phyloP scores from a whole-genome alignment of 2,888 invertebrate genomes.

The Caenorhabditis drosophilae region DNA sequence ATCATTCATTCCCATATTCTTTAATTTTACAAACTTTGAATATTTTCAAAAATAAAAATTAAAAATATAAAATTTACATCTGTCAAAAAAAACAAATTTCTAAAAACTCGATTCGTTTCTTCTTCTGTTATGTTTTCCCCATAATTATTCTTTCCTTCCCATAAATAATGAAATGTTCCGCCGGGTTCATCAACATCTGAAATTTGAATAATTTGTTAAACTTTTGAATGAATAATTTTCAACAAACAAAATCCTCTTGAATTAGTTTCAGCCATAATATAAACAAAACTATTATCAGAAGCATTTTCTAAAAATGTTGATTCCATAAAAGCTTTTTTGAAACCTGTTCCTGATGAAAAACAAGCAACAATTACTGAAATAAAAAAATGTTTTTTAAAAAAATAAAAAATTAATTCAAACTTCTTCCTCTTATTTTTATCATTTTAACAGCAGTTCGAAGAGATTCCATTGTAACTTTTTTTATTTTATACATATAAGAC shows the following conservation, averaged over 20 bases:
- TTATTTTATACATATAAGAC: conserved; percentile 18
- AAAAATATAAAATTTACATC: conserved; percentile 17
- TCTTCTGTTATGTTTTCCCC: background rate
- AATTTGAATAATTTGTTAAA: background rate
- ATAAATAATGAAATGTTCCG: conserved; percentile 20
- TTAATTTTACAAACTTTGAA: background rate
- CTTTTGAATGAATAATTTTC: background rate
- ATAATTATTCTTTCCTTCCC: conserved; percentile 9
- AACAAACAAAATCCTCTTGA: conserved; percentile 29
- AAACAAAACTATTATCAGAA: conserved; percentile 41
- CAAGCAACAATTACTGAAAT: conserved; percentile 31
- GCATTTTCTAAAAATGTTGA: conserved; percentile 37
- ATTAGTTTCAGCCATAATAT: conserved; percentile 41
- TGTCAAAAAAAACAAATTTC: conserved; percentile 16
- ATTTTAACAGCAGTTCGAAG: conserved; percentile 15
- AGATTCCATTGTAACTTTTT: conserved; percentile 1
- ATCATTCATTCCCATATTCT: conserved; percentile 34
- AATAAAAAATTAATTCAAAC: background rate
- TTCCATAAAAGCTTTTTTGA: conserved; percentile 33
- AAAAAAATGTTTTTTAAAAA: background rate
- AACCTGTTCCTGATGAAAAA: conserved; percentile 26
- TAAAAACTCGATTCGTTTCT: conserved; percentile 13
- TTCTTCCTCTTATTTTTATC: conserved; percentile 19
- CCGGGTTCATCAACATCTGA: conserved; percentile 26
- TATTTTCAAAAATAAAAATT: background rate